phyloP scores from a whole-genome alignment of 2,888 invertebrate genomes.

The Agonopterix arenella region DNA sequence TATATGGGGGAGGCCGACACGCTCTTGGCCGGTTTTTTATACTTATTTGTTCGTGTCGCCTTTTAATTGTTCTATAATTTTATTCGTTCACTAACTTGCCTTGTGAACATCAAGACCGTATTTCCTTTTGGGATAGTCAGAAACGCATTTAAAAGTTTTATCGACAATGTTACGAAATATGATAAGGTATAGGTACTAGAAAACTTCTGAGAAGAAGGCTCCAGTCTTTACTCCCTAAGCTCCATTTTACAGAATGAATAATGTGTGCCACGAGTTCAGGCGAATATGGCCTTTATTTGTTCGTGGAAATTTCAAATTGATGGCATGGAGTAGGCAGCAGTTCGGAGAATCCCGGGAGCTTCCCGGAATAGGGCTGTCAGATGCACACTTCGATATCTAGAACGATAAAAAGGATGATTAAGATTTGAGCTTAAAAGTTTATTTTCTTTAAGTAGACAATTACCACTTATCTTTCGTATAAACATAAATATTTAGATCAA shows the following conservation, averaged over 20 bases:
- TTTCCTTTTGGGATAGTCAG: too few species aligned
- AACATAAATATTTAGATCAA: too few species aligned
- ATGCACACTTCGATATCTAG: too few species aligned
- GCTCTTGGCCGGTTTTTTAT: too few species aligned
- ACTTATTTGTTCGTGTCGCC: too few species aligned
- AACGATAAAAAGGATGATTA: too few species aligned
- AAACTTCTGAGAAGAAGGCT: neutral
- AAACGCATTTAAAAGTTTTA: neutral
- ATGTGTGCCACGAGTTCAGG: constrained; percentile 29
- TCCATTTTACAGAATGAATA: constrained; percentile 33
- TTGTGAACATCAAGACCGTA: too few species aligned
- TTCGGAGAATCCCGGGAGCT: neutral
- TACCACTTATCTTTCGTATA: too few species aligned
- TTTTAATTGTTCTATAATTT: too few species aligned
- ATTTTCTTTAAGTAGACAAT: neutral
- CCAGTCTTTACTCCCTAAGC: constrained; percentile 7
- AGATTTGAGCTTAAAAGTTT: too few species aligned
- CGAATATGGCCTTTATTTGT: constrained; percentile 23
- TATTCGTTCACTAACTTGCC: too few species aligned
- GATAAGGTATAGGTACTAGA: neutral
- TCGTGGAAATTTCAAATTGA: constrained; percentile 19
- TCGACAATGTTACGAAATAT: neutral
- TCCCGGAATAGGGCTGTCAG: neutral
- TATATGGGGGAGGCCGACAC: too few species aligned
- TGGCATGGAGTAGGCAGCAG: neutral